These are phyloP conservation scores for Suncus etruscus DNA, from an alignment of 2,113 vertebrate genomes.

Conservation along the genomic window DNA sequence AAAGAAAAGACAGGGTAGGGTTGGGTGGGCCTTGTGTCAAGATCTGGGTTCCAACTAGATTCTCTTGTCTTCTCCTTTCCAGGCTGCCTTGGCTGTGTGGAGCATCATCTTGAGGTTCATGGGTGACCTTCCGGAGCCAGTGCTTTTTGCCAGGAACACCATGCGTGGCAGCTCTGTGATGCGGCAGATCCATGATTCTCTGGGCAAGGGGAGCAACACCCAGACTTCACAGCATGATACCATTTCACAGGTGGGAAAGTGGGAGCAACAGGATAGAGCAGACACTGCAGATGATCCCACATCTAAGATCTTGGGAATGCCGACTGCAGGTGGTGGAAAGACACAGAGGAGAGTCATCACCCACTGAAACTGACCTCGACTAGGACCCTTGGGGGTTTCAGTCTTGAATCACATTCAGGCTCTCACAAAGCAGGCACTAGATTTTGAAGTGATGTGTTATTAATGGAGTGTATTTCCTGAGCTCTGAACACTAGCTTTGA, in stretches of 20 bases:
- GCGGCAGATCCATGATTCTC: constrained; percentile 81
- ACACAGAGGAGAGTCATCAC: rapidly evolving
- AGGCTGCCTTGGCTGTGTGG: constrained; percentile 95
- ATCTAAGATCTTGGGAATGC: not conserved
- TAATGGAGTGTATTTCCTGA: not conserved
- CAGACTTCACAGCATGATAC: constrained; percentile 25
- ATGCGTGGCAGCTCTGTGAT: constrained; percentile 70
- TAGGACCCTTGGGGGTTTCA: not conserved
- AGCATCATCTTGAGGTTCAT: constrained; percentile 96
- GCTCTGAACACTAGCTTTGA: not conserved
- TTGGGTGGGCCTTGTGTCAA: rapidly evolving
- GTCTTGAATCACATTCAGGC: not conserved
- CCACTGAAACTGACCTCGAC: not conserved
- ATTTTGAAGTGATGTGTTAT: not conserved
- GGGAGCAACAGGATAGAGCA: rapidly evolving
- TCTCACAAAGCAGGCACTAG: not conserved
- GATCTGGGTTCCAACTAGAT: not conserved
- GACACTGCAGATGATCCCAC: no score
- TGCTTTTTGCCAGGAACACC: constrained; percentile 82
- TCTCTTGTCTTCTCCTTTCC: constrained; percentile 22
- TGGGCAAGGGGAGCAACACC: constrained; percentile 71
- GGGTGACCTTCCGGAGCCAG: constrained; percentile 96
- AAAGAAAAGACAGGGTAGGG: not conserved
- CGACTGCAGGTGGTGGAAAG: rapidly evolving
- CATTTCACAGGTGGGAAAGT: constrained; percentile 78